A percentile compares a stretch with the other conserved stretches of the same genome.
These are phyloP conservation scores for Callyntrura guangdongensis DNA, from an alignment of 2,888 invertebrate genomes.

Conservation along the genomic window DNA sequence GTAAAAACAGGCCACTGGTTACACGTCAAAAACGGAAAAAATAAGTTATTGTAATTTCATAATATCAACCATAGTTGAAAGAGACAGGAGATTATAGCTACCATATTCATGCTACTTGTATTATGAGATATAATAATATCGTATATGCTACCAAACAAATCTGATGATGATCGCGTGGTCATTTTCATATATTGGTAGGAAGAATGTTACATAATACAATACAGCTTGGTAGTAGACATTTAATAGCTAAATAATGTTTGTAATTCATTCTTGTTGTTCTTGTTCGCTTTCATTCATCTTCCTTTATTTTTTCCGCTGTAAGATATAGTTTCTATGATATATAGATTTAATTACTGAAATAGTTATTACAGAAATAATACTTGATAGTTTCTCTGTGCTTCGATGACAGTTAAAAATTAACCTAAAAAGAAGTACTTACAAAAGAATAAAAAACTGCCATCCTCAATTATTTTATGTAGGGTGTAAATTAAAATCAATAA, in stretches of 20 bases:
- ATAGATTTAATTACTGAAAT: neutral
- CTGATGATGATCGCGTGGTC: neutral
- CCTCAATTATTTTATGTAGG: too few species aligned
- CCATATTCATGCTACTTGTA: too few species aligned
- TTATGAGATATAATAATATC: neutral
- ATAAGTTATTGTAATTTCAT: neutral
- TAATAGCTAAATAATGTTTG: constrained; percentile 22
- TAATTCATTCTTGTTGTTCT: constrained; percentile 22
- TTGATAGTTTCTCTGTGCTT: constrained; percentile 57
- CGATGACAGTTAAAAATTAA: constrained; percentile 43
- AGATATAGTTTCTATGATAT: neutral
- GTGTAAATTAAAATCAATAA: too few species aligned
- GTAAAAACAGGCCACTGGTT: constrained; percentile 72
- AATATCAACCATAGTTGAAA: neutral
- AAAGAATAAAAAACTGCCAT: neutral
- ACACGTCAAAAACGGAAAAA: constrained; percentile 52
- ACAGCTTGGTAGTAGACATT: neutral
- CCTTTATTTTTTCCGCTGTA: neutral
- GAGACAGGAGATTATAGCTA: neutral
- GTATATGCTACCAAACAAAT: too few species aligned
- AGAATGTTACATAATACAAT: constrained; percentile 1
- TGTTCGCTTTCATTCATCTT: neutral
- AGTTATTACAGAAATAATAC: constrained; percentile 4
- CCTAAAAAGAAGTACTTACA: neutral
- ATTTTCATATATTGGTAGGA: constrained; percentile 16